Base-by-base conservation (phyloP, 2,113 vertebrate species). In the Phalacrocorax carbo region DNA sequence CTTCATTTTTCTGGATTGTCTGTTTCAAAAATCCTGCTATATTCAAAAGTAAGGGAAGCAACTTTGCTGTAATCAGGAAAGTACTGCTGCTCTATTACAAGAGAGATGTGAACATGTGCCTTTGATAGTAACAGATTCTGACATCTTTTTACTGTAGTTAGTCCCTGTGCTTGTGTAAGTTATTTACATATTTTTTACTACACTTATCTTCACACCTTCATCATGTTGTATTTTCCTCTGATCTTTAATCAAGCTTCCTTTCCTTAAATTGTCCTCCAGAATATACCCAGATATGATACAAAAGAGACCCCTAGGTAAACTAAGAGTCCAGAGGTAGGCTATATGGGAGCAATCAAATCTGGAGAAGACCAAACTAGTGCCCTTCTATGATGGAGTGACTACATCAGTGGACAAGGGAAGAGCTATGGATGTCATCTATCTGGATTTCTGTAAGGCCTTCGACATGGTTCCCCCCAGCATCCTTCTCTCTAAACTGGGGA, bases 91-190 rank as follows among this genome's bases (percentile, higher is more conserved):
- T 11, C 14, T 48, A 51, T 2, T 38, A 32, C 51, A 30, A 75
- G 14, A 71, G 7, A 49, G 5, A 71, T 21, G 9, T 46, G 27
- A 81, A 61, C 19, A 44, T 0, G 0, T 66, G 27, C 4, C 42
- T 9, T 75, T 75, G 13, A 49, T 44, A 85, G 36, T 38, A 70
- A 58, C 6, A 80, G 38, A 76, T 72, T 75, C 84, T 80, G 32
- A 6, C 19, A 32, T 71, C 8, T 46, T 75, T 84, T 38, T 54
- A 25, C 22, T 79, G 13, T 54, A 71, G 4, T 66, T 51, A 65
- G 7, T 15, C 64, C 26, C 30, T 68, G 20, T 40, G 10, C 23
- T 75, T n/a, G 46, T 49, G 25, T 7, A 77, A 69, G 23, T 42
- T 49, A 38, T 46, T 51, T 57, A 27, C 4, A 1, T 32, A 26